Conservation (phyloP, 2,888 invertebrate species). For the Campoplex nolae region DNA sequence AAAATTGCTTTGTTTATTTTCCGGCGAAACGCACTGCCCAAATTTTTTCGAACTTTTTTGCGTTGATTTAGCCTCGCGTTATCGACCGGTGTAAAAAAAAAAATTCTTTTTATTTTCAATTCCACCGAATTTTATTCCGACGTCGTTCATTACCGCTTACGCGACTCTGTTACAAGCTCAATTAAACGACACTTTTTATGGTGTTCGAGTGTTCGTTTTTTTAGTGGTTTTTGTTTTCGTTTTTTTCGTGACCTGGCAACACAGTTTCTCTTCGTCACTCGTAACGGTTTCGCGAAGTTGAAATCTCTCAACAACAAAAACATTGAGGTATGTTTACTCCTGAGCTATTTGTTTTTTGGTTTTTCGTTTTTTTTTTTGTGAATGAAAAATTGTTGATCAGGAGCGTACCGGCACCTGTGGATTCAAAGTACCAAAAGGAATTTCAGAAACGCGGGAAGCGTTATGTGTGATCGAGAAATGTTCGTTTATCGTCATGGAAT, state of each 20-base stretch:
- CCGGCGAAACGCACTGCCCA: background rate
- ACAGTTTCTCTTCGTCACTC: background rate
- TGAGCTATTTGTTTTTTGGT: background rate
- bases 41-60: background rate
- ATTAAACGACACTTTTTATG: background rate
- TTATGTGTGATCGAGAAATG: background rate
- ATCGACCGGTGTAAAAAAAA: background rate
- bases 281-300: background rate
- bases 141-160: background rate
- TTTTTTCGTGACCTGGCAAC: background rate
- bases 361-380: background rate
- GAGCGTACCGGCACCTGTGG: background rate
- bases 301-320: slow-evolving; percentile 18
- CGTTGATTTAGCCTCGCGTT: background rate
- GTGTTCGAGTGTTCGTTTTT: background rate
- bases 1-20: background rate
- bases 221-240: background rate
- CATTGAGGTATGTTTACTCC: slow-evolving; percentile 48
- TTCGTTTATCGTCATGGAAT: background rate
- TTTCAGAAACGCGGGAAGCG: background rate
- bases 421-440: background rate
- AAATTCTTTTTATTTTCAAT: background rate
- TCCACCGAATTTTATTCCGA: background rate
- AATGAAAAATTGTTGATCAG: background rate
- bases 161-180: background rate